Evolutionary conservation across 2,888 invertebrate genomes (phyloP), one percentile per base, ranked within the genome.

Genomic region (Dasysyrphus albostriatus): DNA sequence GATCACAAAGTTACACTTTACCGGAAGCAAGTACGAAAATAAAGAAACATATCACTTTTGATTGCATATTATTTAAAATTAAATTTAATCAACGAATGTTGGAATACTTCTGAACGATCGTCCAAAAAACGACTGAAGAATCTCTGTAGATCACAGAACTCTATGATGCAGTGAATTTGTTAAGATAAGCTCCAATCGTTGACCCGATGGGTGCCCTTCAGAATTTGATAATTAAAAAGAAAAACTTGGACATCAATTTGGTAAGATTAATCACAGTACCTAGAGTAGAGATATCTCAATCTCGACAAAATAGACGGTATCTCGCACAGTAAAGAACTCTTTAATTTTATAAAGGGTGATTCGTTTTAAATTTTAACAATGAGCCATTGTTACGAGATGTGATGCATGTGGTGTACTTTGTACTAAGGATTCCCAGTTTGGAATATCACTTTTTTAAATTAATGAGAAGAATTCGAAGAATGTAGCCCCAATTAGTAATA

Each of bases 101-200:
- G 1, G 44, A 82, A 65, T 76, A 49, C 32, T 77, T 16, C 29
- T 63, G 3, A 59, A 42, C 65, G 49, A 24, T 24, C 6, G 70
- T 8, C 39, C 10, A 16, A 44, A 19, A 42, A 24, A 16, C 19
- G 7, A 82, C 70, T 82, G 24, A 72, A 32, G 29, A 47, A 70
- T 32, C 39, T n/a, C n/a, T n/a, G n/a, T n/a, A n/a, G 51, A 39
- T 54, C 54, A 39, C 29, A 42, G 49, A 29, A 37, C 5, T 14
- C n/a, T 19, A 2, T 42, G 54, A 61, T 61, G 51, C 39, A 69
- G 2, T 14, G 34, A 74, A 19, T 58, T 0, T 34, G 10, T n/a
- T 7, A 39, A 70, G 82, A 82, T 82, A 77, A 82, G 70, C 42
- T 9, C n/a, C 42, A 49, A 24, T 75, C 56, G 16, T 63, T 81